A percentile compares a stretch with the other conserved stretches of the same genome.
Conservation (phyloP, 2,888 invertebrate species). For the Euproctis similis region DNA sequence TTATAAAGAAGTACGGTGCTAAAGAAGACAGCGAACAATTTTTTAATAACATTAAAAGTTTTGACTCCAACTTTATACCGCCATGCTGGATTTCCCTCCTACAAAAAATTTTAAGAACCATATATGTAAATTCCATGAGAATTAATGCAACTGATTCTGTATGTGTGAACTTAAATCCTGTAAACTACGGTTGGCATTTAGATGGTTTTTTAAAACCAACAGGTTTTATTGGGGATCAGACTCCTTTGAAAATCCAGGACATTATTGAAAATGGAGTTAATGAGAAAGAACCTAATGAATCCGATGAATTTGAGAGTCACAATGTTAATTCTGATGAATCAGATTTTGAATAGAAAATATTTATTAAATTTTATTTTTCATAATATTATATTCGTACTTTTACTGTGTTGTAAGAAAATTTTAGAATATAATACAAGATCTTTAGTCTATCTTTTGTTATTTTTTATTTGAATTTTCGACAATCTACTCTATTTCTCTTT, state of each 20-base stretch:
- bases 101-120: neutral
- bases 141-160: slow-evolving; percentile 19
- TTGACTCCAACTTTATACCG: slow-evolving; percentile 16
- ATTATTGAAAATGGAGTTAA: slow-evolving; percentile 21
- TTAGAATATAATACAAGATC: too few species aligned
- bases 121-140: slow-evolving; percentile 11
- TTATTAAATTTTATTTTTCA: neutral
- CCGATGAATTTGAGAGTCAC: neutral
- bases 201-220: slow-evolving; percentile 23
- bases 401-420: neutral
- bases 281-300: slow-evolving; percentile 14
- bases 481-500: too few species aligned
- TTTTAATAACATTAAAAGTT: slow-evolving; percentile 24
- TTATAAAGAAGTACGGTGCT: slow-evolving; percentile 7
- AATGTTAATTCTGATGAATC: neutral
- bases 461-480: too few species aligned
- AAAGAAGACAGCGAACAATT: slow-evolving; percentile 20
- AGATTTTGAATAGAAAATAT: neutral
- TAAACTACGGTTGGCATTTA: slow-evolving; percentile 21
- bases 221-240: slow-evolving; percentile 26
- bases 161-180: slow-evolving; percentile 20
- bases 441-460: too few species aligned
- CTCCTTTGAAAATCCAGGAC: slow-evolving; percentile 13
- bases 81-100: neutral
- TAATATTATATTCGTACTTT: neutral